Conservation (phyloP, 2,113 vertebrate genomes). For the Siniperca chuatsi region DNA sequence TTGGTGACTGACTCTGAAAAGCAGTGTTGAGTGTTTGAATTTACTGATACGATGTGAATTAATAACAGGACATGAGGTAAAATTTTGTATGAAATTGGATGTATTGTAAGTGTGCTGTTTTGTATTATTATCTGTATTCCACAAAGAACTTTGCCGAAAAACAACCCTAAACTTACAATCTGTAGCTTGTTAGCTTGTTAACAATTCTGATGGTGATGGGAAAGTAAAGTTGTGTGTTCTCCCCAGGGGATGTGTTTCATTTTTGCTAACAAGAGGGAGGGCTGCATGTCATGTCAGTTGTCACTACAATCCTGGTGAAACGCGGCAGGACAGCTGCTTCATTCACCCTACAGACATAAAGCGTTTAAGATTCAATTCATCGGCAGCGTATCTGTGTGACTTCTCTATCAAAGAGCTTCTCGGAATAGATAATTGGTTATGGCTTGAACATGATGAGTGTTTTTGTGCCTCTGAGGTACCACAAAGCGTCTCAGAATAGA, state of each 20-base stretch:
- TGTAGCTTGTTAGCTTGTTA: constrained; percentile 5
- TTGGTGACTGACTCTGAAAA: neutral
- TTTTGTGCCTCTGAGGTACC: constrained; percentile 10
- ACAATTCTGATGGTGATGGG: constrained; percentile 12
- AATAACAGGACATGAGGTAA: neutral
- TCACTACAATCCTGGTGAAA: constrained; percentile 32
- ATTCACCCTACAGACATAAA: constrained; percentile 9
- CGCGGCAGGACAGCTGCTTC: constrained; percentile 38
- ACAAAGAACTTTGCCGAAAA: neutral
- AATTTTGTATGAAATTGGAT: neutral
- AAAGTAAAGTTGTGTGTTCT: constrained; percentile 19
- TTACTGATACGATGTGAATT: neutral
- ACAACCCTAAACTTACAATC: neutral
- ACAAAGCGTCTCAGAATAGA: constrained; percentile 58
- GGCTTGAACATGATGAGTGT: constrained; percentile 24
- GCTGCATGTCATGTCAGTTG: constrained; percentile 42
- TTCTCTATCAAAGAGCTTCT: neutral
- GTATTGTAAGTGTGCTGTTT: neutral
- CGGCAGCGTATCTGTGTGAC: neutral
- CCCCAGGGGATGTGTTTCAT: constrained; percentile 37
- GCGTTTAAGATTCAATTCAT: constrained; percentile 11
- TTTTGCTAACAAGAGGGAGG: constrained; percentile 44
- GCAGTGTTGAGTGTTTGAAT: neutral
- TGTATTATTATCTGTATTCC: neutral
- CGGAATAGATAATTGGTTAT: constrained; percentile 43